Evolutionary conservation across 2,888 invertebrate genomes (phyloP).

Genomic region (Masnerella sp.): DNA sequence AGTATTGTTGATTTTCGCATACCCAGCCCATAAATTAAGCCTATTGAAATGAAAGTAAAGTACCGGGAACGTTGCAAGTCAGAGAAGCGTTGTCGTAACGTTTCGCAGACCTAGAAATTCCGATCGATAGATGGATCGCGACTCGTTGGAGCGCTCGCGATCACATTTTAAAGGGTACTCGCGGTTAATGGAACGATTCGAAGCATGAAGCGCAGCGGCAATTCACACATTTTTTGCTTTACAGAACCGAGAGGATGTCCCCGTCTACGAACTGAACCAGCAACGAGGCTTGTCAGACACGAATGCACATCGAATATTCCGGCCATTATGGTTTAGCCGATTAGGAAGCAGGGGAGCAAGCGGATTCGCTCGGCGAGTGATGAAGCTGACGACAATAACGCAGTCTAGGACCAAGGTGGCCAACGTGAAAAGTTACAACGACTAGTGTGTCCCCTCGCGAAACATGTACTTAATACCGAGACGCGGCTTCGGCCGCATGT

Average conservation of each 20-base stretch:
- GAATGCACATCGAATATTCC: constrained; percentile 46
- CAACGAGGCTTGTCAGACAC: constrained; percentile 7
- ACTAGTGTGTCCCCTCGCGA: constrained; percentile 21
- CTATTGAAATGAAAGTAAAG: too few relatives aligned
- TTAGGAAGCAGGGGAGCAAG: constrained; percentile 13
- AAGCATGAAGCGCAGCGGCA: too few relatives aligned
- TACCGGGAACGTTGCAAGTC: too few relatives aligned
- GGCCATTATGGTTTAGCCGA: constrained; percentile 44
- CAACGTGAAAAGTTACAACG: constrained; percentile 16
- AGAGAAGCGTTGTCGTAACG: too few relatives aligned
- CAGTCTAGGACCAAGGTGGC: constrained; percentile 1
- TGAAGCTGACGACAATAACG: constrained; percentile 20
- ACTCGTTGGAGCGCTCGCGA: too few relatives aligned
- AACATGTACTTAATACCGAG: constrained; percentile 77
- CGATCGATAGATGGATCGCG: too few relatives aligned
- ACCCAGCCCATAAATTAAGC: too few relatives aligned
- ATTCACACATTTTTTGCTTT: too few relatives aligned
- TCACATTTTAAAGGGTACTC: too few relatives aligned
- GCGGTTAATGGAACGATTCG: too few relatives aligned
- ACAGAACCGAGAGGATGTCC: constrained; percentile 23
- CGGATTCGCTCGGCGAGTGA: background rate
- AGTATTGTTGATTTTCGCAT: too few relatives aligned
- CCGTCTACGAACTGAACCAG: constrained; percentile 15
- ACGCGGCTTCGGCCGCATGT: constrained; percentile 76
- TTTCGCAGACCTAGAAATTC: too few relatives aligned